Evolutionary conservation across 2,888 invertebrate species (phyloP).

Genomic region (Eupsilia transversa): DNA sequence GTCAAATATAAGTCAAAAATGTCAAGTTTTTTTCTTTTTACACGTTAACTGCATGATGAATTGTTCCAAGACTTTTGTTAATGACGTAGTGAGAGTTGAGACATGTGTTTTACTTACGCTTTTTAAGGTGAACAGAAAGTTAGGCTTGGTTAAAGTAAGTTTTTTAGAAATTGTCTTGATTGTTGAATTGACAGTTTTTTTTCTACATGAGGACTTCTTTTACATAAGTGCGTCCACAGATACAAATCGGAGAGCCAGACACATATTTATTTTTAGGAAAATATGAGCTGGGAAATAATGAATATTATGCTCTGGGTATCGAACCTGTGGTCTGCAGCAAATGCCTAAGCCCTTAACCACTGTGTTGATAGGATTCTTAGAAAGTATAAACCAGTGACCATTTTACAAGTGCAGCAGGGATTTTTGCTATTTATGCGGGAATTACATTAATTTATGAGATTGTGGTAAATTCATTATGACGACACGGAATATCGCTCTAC

Average conservation of each 20-base stretch:
- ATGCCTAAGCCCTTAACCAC: neutral
- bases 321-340: neutral
- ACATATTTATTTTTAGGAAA: neutral
- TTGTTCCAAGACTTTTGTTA: constrained; percentile 48
- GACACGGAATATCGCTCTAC: neutral
- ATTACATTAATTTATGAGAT: constrained; percentile 15
- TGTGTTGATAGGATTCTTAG: neutral
- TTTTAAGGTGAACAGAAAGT: constrained; percentile 32
- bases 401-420: neutral
- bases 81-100: constrained; percentile 34
- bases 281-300: neutral
- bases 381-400: constrained; percentile 13
- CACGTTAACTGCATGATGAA: constrained; percentile 52
- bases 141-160: neutral
- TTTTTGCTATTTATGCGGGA: neutral
- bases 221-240: too few species aligned
- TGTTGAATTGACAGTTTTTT: neutral
- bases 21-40: constrained; percentile 49
- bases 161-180: constrained; percentile 25
- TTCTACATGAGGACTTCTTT: neutral
- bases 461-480: constrained; percentile 26
- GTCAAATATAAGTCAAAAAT: constrained; percentile 58
- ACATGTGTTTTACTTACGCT: constrained; percentile 33
- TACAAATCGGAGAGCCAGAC: neutral
- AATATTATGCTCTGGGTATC: neutral